Evolutionary conservation across 2,113 vertebrate species (phyloP).

Genomic region (Clupea harengus): DNA sequence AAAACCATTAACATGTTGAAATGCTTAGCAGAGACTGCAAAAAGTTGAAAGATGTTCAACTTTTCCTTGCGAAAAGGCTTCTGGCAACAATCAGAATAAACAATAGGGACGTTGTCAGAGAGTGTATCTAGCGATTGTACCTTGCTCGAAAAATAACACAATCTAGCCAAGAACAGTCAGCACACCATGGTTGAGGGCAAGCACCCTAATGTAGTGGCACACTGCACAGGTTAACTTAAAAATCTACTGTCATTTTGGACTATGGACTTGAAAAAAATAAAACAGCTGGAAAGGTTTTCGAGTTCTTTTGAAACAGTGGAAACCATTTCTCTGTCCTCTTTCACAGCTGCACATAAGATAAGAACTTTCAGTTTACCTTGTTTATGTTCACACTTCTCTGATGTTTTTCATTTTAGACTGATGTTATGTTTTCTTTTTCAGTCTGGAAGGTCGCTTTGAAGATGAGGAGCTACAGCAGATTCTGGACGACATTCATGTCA

Average conservation of each 20-base stretch:
- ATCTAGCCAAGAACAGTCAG: no score
- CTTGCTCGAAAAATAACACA: no score
- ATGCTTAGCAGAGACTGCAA: background rate
- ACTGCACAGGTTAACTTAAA: no score
- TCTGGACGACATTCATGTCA: slow-evolving; percentile 97
- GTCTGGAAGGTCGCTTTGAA: slow-evolving; percentile 93
- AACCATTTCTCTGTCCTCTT: background rate
- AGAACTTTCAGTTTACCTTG: background rate
- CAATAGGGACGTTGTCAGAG: no score
- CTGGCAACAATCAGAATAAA: no score
- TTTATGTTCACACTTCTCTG: background rate
- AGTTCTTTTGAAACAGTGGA: background rate
- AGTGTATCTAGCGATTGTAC: no score
- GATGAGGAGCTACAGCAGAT: slow-evolving; percentile 97
- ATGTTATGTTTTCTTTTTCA: slow-evolving; percentile 48
- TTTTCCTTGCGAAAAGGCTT: no score
- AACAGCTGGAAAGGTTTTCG: background rate
- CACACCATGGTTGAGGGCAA: no score
- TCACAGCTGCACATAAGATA: background rate
- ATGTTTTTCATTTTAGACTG: background rate
- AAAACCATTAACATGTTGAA: background rate
- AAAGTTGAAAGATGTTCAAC: background rate
- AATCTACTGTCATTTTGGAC: no score
- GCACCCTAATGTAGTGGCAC: no score
- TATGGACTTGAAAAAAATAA: background rate